Base-by-base conservation (phyloP, 2,797 vertebrate species). In the Emydoidea blandingii region DNA sequence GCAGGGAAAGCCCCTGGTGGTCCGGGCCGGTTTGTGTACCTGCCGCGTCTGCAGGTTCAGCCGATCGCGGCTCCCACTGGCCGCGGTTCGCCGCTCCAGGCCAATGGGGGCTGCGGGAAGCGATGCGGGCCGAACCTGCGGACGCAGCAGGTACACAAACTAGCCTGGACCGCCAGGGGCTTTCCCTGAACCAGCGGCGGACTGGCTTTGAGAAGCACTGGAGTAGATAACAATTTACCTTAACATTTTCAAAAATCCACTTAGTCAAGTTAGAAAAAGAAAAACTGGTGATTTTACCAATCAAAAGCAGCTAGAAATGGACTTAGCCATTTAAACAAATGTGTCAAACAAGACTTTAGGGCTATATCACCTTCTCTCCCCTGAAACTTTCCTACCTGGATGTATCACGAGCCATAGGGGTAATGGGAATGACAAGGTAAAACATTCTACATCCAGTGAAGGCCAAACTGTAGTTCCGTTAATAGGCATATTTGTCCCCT, bases 401-500 rank as follows among this genome's bases (percentile, higher is more conserved):
- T 76, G 4, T 78, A 31, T 78, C 25, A 78, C 11, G 14, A 27
- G 7, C 52, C 59, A 47, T 5, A 59, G 54, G 16, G 18, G 31
- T 25, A 80, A 81, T 37, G 31, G 23, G 72, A 81, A 87, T 2
- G 8, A 74, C 81, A 94, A 83, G 34, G 19, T 76, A 84, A 91
- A 88, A 49, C 56, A 84, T 29, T 49, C 10, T 5, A 76, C 8
- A 59, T 68, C 84, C 80, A 79, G 23, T 72, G 31, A 5, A 92
- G 90, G 14, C 4, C 37, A 78, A 92, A 88, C 7, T 62, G 29
- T 27, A 57, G 52, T 79, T 86, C 21, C 23, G 11, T 87, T 92
- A 83, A 85, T 81, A n/a, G 76, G 86, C 95, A 90, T 81, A 83
- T 85, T 57, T 95, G 95, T 74, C 72, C 37, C 12, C 62, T 74